Percentiles rank a stretch among this genome's conserved stretches.
These are phyloP conservation scores for Diadumene lineata DNA, from an alignment of 92 coral and sea anemone genomes.

Conservation along the genomic window DNA sequence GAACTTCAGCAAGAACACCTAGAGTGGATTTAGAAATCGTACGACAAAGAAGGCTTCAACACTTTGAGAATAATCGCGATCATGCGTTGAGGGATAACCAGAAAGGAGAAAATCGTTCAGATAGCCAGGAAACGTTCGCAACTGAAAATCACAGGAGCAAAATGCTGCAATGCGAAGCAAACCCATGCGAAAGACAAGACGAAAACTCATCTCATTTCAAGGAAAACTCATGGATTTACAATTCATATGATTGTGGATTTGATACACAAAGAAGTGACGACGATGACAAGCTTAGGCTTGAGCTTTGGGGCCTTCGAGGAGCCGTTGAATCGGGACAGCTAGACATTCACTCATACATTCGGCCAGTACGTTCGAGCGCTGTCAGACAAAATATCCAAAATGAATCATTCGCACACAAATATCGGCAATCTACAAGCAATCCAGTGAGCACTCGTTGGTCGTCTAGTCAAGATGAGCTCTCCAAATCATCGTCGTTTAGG, in stretches of 20 bases:
- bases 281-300: conserved; percentile 64
- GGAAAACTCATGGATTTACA: not conserved
- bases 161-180: conserved; percentile 11
- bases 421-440: not conserved
- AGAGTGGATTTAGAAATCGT: conserved; percentile 62
- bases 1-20: conserved; percentile 20
- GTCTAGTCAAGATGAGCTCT: not conserved
- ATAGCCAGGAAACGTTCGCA: not conserved
- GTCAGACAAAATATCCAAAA: not conserved
- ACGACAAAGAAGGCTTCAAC: conserved; percentile 73
- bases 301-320: conserved; percentile 82
- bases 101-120: not conserved
- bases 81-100: not conserved
- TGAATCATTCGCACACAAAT: not conserved
- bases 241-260: conserved; percentile 6
- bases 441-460: not conserved
- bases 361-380: conserved; percentile 11
- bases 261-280: conserved; percentile 35
- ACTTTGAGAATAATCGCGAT: conserved; percentile 4
- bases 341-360: conserved; percentile 54
- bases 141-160: not conserved
- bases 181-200: not conserved
- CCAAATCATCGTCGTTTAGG: not conserved
- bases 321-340: conserved; percentile 76
- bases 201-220: not conserved